Percentiles rank a stretch among this genome's conserved stretches.
These are phyloP conservation scores for Popillia japonica DNA, from an alignment of 1,140 invertebrate genomes.

Conservation along the genomic window DNA sequence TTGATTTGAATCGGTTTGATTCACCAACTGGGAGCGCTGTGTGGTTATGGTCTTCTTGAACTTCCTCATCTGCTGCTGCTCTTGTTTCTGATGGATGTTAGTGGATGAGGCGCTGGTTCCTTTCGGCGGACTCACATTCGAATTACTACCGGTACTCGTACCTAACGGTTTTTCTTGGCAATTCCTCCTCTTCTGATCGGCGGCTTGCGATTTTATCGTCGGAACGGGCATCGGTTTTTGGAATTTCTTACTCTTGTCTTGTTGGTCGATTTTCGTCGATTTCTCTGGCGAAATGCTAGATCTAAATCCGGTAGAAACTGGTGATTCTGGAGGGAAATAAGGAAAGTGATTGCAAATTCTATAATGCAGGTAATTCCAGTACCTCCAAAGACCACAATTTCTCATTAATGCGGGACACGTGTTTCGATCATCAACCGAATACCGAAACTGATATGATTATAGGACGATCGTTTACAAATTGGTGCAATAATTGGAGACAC, in stretches of 20 bases:
- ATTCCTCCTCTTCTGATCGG: background rate
- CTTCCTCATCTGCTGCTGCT: background rate
- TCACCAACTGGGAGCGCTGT: background rate
- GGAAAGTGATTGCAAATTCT: no score
- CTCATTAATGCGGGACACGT: no score
- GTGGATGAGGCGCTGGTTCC: background rate
- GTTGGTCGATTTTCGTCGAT: background rate
- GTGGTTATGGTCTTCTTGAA: background rate
- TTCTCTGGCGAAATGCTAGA: background rate
- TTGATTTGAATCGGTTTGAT: background rate
- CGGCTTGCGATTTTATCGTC: slow-evolving; percentile 8
- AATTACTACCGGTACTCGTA: background rate
- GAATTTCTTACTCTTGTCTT: slow-evolving; percentile 1
- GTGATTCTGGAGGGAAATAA: background rate
- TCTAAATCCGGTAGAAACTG: slow-evolving; percentile 9
- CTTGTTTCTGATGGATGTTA: slow-evolving; percentile 12
- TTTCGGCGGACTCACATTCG: background rate
- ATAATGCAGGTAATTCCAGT: no score
- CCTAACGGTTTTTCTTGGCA: background rate
- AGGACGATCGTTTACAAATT: no score
- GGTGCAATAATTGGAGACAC: no score
- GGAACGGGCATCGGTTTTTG: background rate
- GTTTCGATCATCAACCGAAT: no score
- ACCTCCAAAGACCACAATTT: no score
- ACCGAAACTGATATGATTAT: no score